These are phyloP conservation scores for Pyrrhia umbra DNA, from an alignment of 2,888 invertebrate genomes.

Conservation along the genomic window DNA sequence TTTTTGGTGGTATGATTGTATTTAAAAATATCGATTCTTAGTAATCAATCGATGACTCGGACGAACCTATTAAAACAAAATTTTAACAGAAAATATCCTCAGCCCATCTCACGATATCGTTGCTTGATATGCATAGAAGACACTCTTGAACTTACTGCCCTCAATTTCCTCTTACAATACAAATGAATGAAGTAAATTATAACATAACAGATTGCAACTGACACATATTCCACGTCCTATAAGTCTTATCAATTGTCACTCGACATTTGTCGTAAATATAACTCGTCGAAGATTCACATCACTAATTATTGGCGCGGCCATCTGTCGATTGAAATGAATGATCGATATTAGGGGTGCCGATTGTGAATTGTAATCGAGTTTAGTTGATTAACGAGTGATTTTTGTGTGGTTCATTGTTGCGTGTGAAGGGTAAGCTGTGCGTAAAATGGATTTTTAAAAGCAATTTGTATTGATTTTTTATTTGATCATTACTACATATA, in stretches of 20 bases:
- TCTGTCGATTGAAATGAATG: constrained; percentile 76
- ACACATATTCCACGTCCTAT: constrained; percentile 63
- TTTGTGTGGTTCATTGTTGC: constrained; percentile 40
- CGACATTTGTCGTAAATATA: constrained; percentile 43
- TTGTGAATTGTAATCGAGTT: constrained; percentile 51
- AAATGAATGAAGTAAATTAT: constrained; percentile 29
- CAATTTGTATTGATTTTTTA: not conserved
- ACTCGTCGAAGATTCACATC: constrained; percentile 38
- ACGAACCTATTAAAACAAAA: not conserved
- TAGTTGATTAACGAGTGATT: constrained; percentile 54
- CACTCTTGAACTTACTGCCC: constrained; percentile 44
- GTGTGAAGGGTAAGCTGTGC: constrained; percentile 23
- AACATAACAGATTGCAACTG: constrained; percentile 44
- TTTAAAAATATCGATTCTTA: too few species aligned
- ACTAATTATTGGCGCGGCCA: constrained; percentile 71
- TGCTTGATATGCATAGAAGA: not conserved
- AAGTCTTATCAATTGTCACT: constrained; percentile 48
- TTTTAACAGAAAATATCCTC: constrained; percentile 12
- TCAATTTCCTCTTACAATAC: constrained; percentile 15
- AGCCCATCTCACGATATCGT: constrained; percentile 11
- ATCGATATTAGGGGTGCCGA: constrained; percentile 70
- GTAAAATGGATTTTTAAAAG: constrained; percentile 18
- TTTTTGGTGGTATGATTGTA: too few species aligned
- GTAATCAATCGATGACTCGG: not conserved
- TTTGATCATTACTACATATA: not conserved